phyloP scores from a whole-genome alignment of 2,797 vertebrate species.

The Rhynchonycteris naso region DNA sequence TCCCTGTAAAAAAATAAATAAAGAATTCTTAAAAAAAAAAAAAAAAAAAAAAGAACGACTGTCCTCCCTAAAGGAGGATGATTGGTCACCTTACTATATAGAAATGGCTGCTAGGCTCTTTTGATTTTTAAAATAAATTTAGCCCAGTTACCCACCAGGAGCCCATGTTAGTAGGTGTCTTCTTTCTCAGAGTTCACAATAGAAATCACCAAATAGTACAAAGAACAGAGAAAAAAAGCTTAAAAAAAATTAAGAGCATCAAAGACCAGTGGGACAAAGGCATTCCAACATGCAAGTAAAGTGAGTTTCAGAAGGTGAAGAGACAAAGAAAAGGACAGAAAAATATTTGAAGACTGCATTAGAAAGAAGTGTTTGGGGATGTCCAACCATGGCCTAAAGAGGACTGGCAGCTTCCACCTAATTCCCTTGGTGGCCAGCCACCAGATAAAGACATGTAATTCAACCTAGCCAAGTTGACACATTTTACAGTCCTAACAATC shows the following conservation, averaged over 20 bases:
- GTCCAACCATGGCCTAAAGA: not conserved
- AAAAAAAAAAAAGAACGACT: too few species aligned
- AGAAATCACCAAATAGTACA: not conserved
- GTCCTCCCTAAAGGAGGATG: too few species aligned
- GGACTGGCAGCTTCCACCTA: not conserved
- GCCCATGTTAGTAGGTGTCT: not conserved
- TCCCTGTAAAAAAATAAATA: too few species aligned
- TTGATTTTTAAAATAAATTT: not conserved
- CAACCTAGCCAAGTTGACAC: not conserved
- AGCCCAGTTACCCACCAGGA: not conserved
- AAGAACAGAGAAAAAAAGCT: not conserved
- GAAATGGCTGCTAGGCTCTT: not conserved
- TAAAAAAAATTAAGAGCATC: not conserved
- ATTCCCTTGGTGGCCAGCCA: not conserved
- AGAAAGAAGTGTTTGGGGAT: not conserved
- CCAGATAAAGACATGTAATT: not conserved
- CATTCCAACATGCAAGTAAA: not conserved
- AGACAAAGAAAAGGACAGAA: not conserved
- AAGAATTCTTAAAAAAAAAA: too few species aligned
- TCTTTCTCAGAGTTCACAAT: not conserved
- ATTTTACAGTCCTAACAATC: not conserved
- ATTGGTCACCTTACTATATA: too few species aligned
- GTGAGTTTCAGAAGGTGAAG: not conserved
- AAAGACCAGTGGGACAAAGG: not conserved
- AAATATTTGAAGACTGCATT: not conserved